Conservation (phyloP, 2,888 invertebrate species). For the Priocnemis perturbator region DNA sequence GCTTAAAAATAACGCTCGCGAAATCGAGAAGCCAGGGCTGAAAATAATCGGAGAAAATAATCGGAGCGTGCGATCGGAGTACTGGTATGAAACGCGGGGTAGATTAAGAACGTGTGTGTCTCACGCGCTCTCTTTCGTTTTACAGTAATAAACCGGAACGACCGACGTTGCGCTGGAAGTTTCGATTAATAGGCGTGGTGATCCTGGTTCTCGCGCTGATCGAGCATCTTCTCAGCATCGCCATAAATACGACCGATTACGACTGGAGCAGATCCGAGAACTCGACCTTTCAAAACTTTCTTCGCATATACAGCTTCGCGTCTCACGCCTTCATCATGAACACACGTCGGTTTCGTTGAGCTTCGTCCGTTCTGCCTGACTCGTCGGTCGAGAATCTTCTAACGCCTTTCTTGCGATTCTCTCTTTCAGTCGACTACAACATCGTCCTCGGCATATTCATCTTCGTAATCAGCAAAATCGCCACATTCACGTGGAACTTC, state of each 20-base stretch:
- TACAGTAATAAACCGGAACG: conserved; percentile 56
- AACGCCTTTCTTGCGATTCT: not conserved
- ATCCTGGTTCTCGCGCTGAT: conserved; percentile 62
- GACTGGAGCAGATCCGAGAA: conserved; percentile 48
- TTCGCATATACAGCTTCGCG: conserved; percentile 59
- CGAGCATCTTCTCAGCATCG: conserved; percentile 69
- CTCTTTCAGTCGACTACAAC: conserved; percentile 63
- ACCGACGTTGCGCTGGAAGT: conserved; percentile 65
- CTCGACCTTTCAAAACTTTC: conserved; percentile 56
- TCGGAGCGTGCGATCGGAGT: too few species aligned
- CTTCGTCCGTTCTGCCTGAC: too few species aligned
- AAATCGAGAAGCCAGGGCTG: too few species aligned
- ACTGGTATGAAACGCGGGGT: too few species aligned
- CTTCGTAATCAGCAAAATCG: conserved; percentile 77
- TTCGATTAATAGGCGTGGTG: conserved; percentile 53
- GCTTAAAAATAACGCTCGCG: too few species aligned
- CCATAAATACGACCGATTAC: conserved; percentile 52
- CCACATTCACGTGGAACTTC: conserved; percentile 85
- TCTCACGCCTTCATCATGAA: conserved; percentile 69
- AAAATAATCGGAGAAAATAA: too few species aligned
- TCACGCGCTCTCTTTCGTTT: too few species aligned
- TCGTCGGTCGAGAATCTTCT: too few species aligned
- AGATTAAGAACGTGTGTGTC: too few species aligned
- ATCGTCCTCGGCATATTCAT: conserved; percentile 64
- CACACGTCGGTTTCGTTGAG: conserved; percentile 58